Base-by-base conservation (phyloP, 2,888 invertebrate species). In the Brachypalpus laphriformis region DNA sequence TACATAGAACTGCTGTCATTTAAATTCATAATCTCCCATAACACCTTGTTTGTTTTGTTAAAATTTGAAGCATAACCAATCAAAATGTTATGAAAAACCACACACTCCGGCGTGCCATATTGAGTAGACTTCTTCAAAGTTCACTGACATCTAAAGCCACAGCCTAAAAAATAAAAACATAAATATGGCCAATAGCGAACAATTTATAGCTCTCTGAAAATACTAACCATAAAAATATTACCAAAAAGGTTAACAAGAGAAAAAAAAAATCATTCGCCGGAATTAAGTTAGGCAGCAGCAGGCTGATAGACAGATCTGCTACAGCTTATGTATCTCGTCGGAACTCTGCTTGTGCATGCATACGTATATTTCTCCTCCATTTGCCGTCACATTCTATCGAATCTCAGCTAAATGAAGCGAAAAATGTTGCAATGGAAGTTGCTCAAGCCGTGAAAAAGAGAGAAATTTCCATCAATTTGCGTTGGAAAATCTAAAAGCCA, bases 381-480 rank as follows among this genome's bases (percentile, higher is more conserved):
- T 47, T 4, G 18, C 47, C 20, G 18, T 20, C 20, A 47, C 47
- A 47, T 47, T 11, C 47, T 20, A 47, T 63, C 57, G 63, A 42
- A 63, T 71, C 47, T 28, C 42, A 45, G 5, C 28, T 57, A 65
- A 71, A 72, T 65, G 63, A 78, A 78, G 78, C 49, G 78, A 47
- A 72, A 63, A 78, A 78, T 65, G 70, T 47, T 63, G 49, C 82
- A 42, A 76, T 82, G 82, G 57, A 76, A 82, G 72, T 82, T 77
- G 63, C 71, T 81, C 75, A 68, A 75, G 28, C 54, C 68, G 59
- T 56, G 47, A 77, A 82, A 82, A 71, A 49, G 20, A 49, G 72
- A 78, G 78, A 82, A 82, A 82, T 78, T 78, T 72, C 71, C 82
- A 82, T 82, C 77, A 82, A 82, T 82, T 77, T 72, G 57, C 49